Base-by-base conservation (phyloP, 2,113 vertebrate genomes). In the Sporophila hypoxantha region DNA sequence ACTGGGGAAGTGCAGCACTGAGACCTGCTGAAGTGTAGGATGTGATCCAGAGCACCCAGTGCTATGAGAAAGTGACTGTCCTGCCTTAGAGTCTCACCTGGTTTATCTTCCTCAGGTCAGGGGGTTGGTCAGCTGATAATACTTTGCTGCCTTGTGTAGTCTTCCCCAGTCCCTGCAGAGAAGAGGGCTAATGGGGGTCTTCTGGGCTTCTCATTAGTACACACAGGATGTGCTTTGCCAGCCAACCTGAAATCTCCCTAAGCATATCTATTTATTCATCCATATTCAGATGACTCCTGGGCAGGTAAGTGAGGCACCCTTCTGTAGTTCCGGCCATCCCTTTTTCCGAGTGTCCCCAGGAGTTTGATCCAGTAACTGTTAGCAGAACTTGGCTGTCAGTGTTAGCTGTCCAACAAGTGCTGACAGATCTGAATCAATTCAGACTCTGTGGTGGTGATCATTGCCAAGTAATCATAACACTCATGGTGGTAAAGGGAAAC, bases 271-370 rank as follows among this genome's bases (percentile, higher is more conserved):
- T 64, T 77, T 59, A 68, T 26, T 49, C 25, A 30, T 47, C 20
- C 12, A 19, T 32, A 64, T 32, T 64, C 36, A 71, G 15, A 36
- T 71, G 44, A 68, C 25, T 39, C 41, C 27, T 60, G 14, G 29
- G 21, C 0, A 1, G 16, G 6, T 16, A 10, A 65, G 7, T 47
- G 37, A 75, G 61, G 3, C 11, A 62, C 5, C 2, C 8, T 8
- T 26, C 34, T 69, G 12, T 21, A 61, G 5, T 20, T 13, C 20
- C 64, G 50, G 50, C 4, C 15, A n/a, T 2, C 3, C 49, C 25
- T 70, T 88, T 88, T 20, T 41, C 23, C 44, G 36, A 47, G 30
- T n/a, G 30, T 68, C 23, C 41, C 26, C 6, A 36, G 53, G 47
- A 81, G 17, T 77, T 7, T 66, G 30, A 69, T 55, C 56, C 2